Conservation (phyloP, 2,888 invertebrate genomes). For the Limnephilus lunatus region DNA sequence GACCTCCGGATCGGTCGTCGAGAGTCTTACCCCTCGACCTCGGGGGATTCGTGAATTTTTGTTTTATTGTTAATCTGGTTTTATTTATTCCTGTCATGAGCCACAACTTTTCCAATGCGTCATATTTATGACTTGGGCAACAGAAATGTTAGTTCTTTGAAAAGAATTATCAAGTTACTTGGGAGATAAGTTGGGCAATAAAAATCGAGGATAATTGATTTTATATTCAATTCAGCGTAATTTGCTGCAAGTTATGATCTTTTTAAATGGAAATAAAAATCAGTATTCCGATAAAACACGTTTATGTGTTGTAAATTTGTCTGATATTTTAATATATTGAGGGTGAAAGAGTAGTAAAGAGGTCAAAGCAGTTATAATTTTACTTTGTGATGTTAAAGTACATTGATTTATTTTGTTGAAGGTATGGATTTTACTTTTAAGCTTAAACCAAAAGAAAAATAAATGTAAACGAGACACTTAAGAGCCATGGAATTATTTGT, state of each 20-base stretch:
- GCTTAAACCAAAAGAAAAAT: no score
- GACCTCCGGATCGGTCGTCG: no score
- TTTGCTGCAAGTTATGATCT: neutral
- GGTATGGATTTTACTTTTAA: no score
- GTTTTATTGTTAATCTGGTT: neutral
- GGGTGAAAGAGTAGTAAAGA: neutral
- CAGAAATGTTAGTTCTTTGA: slow-evolving; percentile 33
- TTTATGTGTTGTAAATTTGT: neutral
- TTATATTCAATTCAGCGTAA: neutral
- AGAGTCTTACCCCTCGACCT: no score
- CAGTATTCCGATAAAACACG: neutral
- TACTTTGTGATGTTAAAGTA: no score
- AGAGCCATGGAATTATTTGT: no score
- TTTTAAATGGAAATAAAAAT: neutral
- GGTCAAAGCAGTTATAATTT: no score
- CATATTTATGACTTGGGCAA: slow-evolving; percentile 30
- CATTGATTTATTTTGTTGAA: no score
- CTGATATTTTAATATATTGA: neutral
- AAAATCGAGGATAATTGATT: neutral
- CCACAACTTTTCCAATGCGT: slow-evolving; percentile 39
- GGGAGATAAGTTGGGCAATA: slow-evolving; percentile 29
- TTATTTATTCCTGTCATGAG: slow-evolving; percentile 28
- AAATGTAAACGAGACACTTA: no score
- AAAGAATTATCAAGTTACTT: slow-evolving; percentile 38
- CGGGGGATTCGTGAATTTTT: neutral